These are phyloP conservation scores for Indicator maculatus DNA, from an alignment of 2,113 vertebrate genomes.

Conservation along the genomic window DNA sequence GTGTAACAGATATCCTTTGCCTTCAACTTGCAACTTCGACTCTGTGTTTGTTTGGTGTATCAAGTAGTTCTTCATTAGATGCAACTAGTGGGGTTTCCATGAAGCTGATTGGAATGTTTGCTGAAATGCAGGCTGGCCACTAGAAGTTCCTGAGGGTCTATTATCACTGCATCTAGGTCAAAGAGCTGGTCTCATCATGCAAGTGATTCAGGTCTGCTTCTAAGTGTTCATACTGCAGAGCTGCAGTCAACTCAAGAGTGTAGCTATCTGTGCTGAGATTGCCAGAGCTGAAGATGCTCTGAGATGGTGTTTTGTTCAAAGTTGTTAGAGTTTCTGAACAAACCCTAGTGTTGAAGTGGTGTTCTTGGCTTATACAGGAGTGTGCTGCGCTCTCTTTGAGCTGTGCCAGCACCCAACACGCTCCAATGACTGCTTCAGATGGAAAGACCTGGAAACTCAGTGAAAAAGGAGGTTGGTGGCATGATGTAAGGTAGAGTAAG, in stretches of 20 bases:
- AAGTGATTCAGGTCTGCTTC: not conserved
- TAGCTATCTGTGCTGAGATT: not conserved
- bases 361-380: not conserved
- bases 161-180: not conserved
- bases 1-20: not conserved
- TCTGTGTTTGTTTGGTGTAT: not conserved
- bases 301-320: not conserved
- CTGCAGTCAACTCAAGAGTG: not conserved
- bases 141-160: not conserved
- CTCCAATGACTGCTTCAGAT: not conserved
- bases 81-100: not conserved
- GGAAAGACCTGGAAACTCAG: not conserved
- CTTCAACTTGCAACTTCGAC: not conserved
- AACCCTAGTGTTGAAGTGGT: not conserved
- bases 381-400: not conserved
- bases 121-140: not conserved
- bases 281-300: not conserved
- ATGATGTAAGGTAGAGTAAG: not conserved
- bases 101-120: not conserved
- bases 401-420: not conserved
- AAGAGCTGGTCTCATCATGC: not conserved
- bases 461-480: not conserved
- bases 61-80: not conserved
- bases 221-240: not conserved
- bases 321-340: not conserved